These are phyloP conservation scores for Datnioides undecimradiatus DNA, from an alignment of 2,113 vertebrate species.

Conservation along the genomic window DNA sequence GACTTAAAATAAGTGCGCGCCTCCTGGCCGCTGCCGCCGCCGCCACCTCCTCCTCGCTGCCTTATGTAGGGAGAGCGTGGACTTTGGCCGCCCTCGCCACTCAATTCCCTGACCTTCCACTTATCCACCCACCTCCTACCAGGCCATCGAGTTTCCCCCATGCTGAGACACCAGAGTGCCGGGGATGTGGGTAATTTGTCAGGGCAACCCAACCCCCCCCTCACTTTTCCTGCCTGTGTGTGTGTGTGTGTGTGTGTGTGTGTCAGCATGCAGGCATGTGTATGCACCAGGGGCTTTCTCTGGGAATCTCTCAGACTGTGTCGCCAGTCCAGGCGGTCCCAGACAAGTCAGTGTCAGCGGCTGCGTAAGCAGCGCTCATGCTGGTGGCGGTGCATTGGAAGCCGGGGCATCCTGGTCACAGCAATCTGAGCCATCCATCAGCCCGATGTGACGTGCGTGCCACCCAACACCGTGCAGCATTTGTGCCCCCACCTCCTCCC, in stretches of 20 bases:
- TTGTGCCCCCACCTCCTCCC: conserved; percentile 37
- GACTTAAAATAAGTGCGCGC: conserved; percentile 69
- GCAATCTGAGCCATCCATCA: conserved; percentile 76
- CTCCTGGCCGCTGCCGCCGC: too few relatives aligned
- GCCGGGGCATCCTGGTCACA: conserved; percentile 61
- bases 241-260: conserved; percentile 67
- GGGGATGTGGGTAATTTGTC: conserved; percentile 81
- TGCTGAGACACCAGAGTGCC: conserved; percentile 66
- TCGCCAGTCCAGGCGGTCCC: conserved; percentile 68
- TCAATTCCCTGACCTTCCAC: conserved; percentile 70
- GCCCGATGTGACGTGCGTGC: conserved; percentile 51
- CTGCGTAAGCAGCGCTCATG: conserved; percentile 48
- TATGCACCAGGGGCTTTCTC: conserved; percentile 65
- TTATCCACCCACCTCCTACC: conserved; percentile 67
- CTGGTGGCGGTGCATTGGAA: conserved; percentile 30
- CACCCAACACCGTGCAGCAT: conserved; percentile 63
- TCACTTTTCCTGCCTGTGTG: conserved; percentile 54
- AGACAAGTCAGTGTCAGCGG: conserved; percentile 68
- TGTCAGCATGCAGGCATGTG: conserved; percentile 70
- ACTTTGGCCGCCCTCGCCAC: conserved; percentile 50
- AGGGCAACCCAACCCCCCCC: conserved; percentile 71
- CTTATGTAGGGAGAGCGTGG: conserved; percentile 49
- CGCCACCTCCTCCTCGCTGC: conserved; percentile 12
- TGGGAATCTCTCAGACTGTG: conserved; percentile 65
- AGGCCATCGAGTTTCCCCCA: conserved; percentile 62